These are phyloP conservation scores for Myiothlypis chrysogaster DNA, from an alignment of 2,797 vertebrate species.

Conservation along the genomic window DNA sequence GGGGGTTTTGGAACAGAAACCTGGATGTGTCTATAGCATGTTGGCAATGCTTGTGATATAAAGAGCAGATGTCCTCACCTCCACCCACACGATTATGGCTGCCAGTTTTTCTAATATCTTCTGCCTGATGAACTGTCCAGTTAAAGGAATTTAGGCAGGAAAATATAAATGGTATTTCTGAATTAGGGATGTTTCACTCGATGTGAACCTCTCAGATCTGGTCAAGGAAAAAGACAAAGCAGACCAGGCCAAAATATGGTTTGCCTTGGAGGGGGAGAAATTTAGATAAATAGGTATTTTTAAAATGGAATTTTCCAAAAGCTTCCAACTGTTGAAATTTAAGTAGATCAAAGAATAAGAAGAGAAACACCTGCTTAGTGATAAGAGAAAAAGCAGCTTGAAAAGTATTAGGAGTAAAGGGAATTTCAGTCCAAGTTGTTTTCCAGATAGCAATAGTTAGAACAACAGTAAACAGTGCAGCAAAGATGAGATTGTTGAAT, in stretches of 20 bases:
- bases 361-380: background rate
- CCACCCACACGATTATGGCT: constrained; percentile 54
- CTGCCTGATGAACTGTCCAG: constrained; percentile 65
- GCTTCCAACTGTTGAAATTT: background rate
- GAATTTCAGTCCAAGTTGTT: background rate
- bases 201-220: background rate
- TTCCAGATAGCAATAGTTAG: background rate
- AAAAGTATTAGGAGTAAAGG: background rate
- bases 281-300: background rate
- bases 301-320: background rate
- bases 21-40: constrained; percentile 56
- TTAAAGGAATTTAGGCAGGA: constrained; percentile 44
- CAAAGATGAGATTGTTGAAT: background rate
- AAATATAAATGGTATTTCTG: background rate
- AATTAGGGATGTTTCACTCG: background rate
- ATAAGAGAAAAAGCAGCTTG: background rate
- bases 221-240: background rate
- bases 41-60: constrained; percentile 55
- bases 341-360: background rate
- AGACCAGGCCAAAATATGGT: background rate
- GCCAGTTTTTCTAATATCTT: constrained; percentile 68
- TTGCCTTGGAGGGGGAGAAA: background rate
- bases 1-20: constrained; percentile 67
- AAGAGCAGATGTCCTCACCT: constrained; percentile 71
- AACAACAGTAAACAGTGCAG: background rate